Conservation (phyloP, 2,888 invertebrate genomes). For the Tetramorium bicarinatum region DNA sequence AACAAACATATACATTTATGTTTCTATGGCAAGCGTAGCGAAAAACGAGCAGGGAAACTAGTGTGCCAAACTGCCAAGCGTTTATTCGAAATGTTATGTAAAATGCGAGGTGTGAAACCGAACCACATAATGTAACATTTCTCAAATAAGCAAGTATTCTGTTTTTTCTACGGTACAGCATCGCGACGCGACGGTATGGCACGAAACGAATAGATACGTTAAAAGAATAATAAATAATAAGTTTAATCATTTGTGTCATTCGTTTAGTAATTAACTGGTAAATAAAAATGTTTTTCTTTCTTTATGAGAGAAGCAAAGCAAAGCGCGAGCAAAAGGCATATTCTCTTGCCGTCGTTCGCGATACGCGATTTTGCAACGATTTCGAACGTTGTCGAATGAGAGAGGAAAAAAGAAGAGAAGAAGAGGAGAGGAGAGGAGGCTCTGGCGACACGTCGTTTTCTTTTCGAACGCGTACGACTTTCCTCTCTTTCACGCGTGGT, state of each 20-base stretch:
- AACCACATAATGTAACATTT: neutral
- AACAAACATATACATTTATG: neutral
- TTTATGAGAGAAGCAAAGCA: neutral
- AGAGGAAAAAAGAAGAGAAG: too few relatives aligned
- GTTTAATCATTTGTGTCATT: neutral
- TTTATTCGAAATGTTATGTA: neutral
- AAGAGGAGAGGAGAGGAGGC: neutral
- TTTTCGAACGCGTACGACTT: slow-evolving; percentile 31
- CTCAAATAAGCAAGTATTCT: neutral
- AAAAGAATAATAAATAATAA: neutral
- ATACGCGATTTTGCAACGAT: slow-evolving; percentile 7
- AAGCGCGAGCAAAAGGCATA: neutral
- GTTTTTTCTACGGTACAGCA: neutral
- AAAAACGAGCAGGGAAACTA: neutral
- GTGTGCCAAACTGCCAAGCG: neutral
- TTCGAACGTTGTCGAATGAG: slow-evolving; percentile 14
- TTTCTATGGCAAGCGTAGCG: neutral
- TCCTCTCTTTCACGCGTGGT: slow-evolving; percentile 18
- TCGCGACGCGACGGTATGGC: neutral
- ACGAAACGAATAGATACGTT: too few relatives aligned
- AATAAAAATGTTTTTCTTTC: neutral
- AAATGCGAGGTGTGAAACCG: neutral
- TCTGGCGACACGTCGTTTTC: slow-evolving; percentile 19
- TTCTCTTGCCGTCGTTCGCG: neutral
- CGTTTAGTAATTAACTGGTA: neutral